Percentiles rank a stretch among this genome's conserved stretches.
These are phyloP conservation scores for Callipepla squamata DNA, from an alignment of 2,113 vertebrate genomes.

Conservation along the genomic window DNA sequence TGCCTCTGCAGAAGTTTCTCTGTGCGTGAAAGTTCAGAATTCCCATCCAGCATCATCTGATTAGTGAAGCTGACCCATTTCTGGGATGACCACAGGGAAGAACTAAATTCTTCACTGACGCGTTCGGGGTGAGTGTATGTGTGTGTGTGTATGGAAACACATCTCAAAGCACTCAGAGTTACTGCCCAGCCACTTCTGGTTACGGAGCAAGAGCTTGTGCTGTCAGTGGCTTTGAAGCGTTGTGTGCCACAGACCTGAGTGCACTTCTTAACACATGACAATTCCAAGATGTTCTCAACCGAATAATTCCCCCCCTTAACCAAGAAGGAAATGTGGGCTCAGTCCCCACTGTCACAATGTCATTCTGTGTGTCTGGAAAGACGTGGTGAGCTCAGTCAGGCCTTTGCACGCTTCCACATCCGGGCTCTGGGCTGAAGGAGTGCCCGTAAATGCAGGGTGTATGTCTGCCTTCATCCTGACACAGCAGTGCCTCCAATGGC, in stretches of 20 bases:
- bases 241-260: not conserved
- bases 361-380: not conserved
- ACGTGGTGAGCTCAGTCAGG: not conserved
- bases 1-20: not conserved
- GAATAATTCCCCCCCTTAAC: not conserved
- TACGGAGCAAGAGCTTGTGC: not conserved
- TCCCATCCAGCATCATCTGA: not conserved
- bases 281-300: not conserved
- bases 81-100: not conserved
- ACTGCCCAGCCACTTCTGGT: not conserved
- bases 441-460: not conserved
- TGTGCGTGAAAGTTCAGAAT: not conserved
- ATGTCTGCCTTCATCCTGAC: not conserved
- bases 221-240: not conserved
- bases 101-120: not conserved
- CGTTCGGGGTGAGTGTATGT: accelerated
- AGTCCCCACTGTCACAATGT: not conserved
- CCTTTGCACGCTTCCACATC: not conserved
- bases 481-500: not conserved
- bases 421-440: too few relatives aligned
- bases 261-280: not conserved
- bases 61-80: not conserved
- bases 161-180: not conserved
- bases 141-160: not conserved
- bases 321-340: not conserved